A percentile compares a stretch with the other conserved stretches of the same genome.
Conservation (phyloP, 2,797 vertebrate species). For the Bradypodion pumilum region DNA sequence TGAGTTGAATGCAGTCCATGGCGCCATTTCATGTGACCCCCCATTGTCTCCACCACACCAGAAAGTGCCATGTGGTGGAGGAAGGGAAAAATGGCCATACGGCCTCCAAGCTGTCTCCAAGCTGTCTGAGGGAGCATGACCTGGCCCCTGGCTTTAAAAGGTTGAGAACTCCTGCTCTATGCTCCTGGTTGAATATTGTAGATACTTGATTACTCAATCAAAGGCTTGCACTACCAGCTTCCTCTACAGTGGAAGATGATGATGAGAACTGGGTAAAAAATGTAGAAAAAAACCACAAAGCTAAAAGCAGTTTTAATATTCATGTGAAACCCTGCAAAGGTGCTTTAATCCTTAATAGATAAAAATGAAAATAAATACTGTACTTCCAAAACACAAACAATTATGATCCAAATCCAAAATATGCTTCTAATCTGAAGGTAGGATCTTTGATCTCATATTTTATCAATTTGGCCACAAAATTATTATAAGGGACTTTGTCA, state of each 20-base stretch:
- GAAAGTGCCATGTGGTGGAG: too few species aligned
- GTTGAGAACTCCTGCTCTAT: too few species aligned
- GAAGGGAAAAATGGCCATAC: too few species aligned
- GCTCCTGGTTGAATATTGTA: background rate
- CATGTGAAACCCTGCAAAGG: background rate
- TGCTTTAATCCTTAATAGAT: background rate
- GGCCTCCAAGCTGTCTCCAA: too few species aligned
- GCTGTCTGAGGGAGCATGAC: too few species aligned
- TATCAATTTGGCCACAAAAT: background rate
- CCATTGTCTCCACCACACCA: too few species aligned
- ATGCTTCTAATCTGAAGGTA: background rate
- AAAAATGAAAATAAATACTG: too few species aligned
- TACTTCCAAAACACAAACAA: background rate
- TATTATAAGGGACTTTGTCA: too few species aligned
- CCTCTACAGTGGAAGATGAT: background rate
- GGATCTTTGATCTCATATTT: too few species aligned
- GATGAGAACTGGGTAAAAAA: background rate
- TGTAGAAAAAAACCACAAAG: background rate
- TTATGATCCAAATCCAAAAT: background rate
- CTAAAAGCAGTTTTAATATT: background rate
- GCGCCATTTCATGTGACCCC: too few species aligned
- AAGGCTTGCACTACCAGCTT: background rate
- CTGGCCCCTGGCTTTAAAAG: too few species aligned
- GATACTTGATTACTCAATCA: background rate
- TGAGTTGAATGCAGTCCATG: too few species aligned